Evolutionary conservation across 1,140 invertebrate species (phyloP), one percentile per base, ranked within the genome.

Genomic region (Wasmannia auropunctata): DNA sequence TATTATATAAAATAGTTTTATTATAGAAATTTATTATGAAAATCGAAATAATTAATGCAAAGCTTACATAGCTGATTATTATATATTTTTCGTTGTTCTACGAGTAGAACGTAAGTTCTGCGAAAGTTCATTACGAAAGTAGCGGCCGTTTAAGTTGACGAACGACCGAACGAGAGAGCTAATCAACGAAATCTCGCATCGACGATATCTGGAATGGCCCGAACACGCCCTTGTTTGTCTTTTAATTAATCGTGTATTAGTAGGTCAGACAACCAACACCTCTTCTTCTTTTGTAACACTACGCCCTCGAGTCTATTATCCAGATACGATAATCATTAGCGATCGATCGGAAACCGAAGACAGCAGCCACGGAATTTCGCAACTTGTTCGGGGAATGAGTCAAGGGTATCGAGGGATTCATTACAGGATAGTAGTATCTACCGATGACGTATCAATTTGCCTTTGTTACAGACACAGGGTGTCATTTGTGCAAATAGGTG

Each of bases 161-260:
- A 76, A 76, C 40, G 11, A 49, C 28, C 8, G 16, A 62, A 75
- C n/a, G 19, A 25, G 19, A 25, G 1, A 58, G 6, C 14, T 25
- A 69, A 75, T 88, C 60, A 67, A 79, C 25, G 22, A 76, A 88
- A 89, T 89, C 84, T 60, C 54, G 54, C 83, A 86, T 34, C 31
- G 25, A 56, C 22, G 22, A 63, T 40, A 85, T 25, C 37, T 40
- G 11, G 37, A 75, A 58, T 83, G 28, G 14, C n/a, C 3, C 2
- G n/a, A 14, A n/a, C 70, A 28, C 77, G 43, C 72, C 88, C 14
- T 34, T 86, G 63, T 88, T 90, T 87, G 72, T 60, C 43, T 11
- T 65, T 77, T 89, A 70, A 89, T 89, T 88, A 88, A 60, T 28
- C 34, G 34, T 51, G 51, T 86, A 86, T 88, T 90, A 86, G 54